Base-by-base conservation (phyloP, 2,113 vertebrate species). In the Pycnonotus jocosus region DNA sequence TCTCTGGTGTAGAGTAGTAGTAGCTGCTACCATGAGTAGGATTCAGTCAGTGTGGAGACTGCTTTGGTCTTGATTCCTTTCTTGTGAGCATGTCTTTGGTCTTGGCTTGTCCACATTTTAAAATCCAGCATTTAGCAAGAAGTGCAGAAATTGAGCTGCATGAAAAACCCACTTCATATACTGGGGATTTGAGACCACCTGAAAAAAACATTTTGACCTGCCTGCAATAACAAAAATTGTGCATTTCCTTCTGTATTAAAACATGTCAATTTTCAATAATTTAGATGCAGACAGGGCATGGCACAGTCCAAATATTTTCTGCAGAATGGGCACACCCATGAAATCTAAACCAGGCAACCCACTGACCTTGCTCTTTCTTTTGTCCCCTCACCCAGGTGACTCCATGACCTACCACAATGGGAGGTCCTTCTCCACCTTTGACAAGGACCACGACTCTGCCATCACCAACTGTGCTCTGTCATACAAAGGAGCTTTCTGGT, bases 401-500 rank as follows among this genome's bases (percentile, higher is more conserved):
- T 99, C 99, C 23, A 99, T 99, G 99, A 98, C 98, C 4, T 99
- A 99, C 95, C 99, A 99, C 95, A 99, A 99, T 0, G 99, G 98
- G 27, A 98, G 99, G 10, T 98, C 99, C 4, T 99, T 99, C 97
- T 99, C 99, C 62, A 99, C 99, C 17, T 99, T 97, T 1, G 99
- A 99, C 96, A 98, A 99, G 54, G 99, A 99, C 97, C 98, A 99
- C 0, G 99, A 99, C 96, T 99, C 99, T 3, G 99, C 99, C 19
- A 99, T 99, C 96, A 99, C 99, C 96, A 99, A 99, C 98, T 99
- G 99, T 57, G 99, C 99, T 69, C 97, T 99, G 94, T 99, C 99
- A 19, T 99, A 99, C 95, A 99, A 99, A 94, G 99, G 99, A 47
- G 99, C 99, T 6, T 99, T 99, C 98, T 99, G 99, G 99, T 99